Evolutionary conservation across 2,113 vertebrate species (phyloP).

Genomic region (Clarias gariepinus): DNA sequence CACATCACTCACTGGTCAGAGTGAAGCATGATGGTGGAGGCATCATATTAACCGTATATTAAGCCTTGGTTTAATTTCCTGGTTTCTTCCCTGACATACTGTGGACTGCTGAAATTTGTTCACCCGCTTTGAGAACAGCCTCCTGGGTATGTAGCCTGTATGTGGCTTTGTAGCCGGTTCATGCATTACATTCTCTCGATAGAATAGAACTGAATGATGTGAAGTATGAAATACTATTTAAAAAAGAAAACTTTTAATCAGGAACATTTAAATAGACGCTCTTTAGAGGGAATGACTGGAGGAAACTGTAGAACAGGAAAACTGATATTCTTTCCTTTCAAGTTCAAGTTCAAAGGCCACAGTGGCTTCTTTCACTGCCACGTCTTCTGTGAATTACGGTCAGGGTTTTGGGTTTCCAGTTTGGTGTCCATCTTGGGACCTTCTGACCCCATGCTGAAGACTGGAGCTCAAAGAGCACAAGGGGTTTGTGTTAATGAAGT

Average conservation of each 20-base stretch:
- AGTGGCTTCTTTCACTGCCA: slow-evolving; percentile 14
- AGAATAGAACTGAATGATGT: background rate
- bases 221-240: background rate
- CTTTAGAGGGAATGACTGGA: background rate
- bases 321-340: slow-evolving; percentile 36
- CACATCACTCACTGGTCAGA: background rate
- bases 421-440: slow-evolving; percentile 45
- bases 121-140: background rate
- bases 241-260: background rate
- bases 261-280: background rate
- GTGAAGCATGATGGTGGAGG: background rate
- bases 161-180: background rate
- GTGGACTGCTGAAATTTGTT: background rate
- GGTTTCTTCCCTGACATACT: background rate
- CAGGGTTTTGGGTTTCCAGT: slow-evolving; percentile 33
- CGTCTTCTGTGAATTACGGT: slow-evolving; percentile 32
- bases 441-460: slow-evolving; percentile 53
- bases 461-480: slow-evolving; percentile 30
- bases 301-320: slow-evolving; percentile 13
- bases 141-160: background rate
- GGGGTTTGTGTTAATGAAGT: slow-evolving; percentile 37
- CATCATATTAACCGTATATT: background rate
- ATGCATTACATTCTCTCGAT: background rate
- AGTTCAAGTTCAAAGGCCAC: slow-evolving; percentile 43
- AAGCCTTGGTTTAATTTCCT: background rate